phyloP scores from a whole-genome alignment of 1,140 invertebrate species.

The Centruroides sculpturatus region DNA sequence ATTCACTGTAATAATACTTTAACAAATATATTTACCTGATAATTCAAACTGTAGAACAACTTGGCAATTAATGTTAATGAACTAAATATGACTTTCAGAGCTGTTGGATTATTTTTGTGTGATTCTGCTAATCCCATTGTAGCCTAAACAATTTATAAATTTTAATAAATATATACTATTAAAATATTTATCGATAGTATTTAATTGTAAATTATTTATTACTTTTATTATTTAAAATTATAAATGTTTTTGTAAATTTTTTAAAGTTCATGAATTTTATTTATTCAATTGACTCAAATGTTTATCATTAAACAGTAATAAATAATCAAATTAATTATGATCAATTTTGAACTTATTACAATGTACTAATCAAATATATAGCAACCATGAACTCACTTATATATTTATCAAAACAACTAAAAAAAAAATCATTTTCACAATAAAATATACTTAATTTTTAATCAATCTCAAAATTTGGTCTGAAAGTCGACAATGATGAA shows the following conservation, averaged over 20 bases:
- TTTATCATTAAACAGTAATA: too few relatives aligned
- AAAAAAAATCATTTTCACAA: too few relatives aligned
- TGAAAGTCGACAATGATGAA: too few relatives aligned
- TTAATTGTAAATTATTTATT: neutral
- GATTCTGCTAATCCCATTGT: conserved; percentile 66
- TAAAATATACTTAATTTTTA: too few relatives aligned
- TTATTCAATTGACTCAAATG: neutral
- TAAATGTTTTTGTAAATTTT: neutral
- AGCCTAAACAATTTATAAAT: conserved; percentile 36
- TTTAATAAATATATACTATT: neutral
- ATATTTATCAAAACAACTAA: too few relatives aligned
- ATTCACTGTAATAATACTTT: neutral
- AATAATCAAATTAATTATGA: too few relatives aligned
- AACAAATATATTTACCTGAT: conserved; percentile 43
- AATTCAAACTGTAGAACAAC: conserved; percentile 93
- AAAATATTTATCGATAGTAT: neutral
- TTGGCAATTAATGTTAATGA: conserved; percentile 82
- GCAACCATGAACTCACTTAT: too few relatives aligned
- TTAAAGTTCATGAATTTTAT: neutral
- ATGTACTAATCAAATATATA: too few relatives aligned
- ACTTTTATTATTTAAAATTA: neutral
- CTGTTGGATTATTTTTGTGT: conserved; percentile 61
- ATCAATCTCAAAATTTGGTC: too few relatives aligned
- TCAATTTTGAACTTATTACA: too few relatives aligned
- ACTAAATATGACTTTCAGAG: conserved; percentile 73